A percentile compares a stretch with the other conserved stretches of the same genome.
These are phyloP conservation scores for Theodoxus fluviatilis DNA, from an alignment of 2,888 invertebrate species.

Conservation along the genomic window DNA sequence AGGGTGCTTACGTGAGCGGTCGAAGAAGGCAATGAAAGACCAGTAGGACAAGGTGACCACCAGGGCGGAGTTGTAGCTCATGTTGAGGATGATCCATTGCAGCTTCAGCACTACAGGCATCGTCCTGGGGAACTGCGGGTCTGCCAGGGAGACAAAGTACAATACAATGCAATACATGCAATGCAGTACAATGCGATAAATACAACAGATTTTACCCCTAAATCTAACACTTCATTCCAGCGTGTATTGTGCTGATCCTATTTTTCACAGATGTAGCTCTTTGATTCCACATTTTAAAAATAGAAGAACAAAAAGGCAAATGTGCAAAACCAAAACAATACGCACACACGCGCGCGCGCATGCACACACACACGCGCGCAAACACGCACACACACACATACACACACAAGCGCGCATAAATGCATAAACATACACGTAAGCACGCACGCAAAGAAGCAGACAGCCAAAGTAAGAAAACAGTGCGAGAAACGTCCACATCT, in stretches of 20 bases:
- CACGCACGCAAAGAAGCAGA: no score
- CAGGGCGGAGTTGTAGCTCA: slow-evolving; percentile 54
- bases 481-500: no score
- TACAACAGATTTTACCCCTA: neutral
- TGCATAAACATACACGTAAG: no score
- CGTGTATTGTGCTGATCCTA: no score
- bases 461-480: no score
- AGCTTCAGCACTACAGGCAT: slow-evolving; percentile 48
- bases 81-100: slow-evolving; percentile 54
- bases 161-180: neutral
- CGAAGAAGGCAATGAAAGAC: slow-evolving; percentile 51
- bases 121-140: slow-evolving; percentile 46
- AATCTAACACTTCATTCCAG: no score
- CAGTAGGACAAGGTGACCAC: slow-evolving; percentile 58
- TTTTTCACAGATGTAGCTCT: neutral
- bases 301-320: neutral
- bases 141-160: slow-evolving; percentile 35
- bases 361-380: neutral
- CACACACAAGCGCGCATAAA: neutral
- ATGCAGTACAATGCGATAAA: neutral
- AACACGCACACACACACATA: slow-evolving; percentile 10
- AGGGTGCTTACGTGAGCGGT: slow-evolving; percentile 41
- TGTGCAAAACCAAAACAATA: neutral
- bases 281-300: neutral
- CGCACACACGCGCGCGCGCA: neutral